Conservation (phyloP, 2,797 vertebrate genomes). For the Rhyacichthys aspro region DNA sequence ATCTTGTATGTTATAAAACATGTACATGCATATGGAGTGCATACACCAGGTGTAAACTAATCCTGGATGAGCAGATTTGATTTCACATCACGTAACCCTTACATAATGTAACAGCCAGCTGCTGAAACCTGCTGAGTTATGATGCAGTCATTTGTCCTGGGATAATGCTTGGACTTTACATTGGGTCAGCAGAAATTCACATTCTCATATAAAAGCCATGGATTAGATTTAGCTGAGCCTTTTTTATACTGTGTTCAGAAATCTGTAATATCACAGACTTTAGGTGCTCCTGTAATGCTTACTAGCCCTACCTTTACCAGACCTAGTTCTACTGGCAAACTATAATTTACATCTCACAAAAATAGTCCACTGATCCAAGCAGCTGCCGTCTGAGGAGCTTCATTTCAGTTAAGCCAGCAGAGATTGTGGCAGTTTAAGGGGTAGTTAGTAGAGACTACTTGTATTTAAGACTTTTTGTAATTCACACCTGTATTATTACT, state of each 20-base stretch:
- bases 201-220: too few species aligned
- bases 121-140: conserved; percentile 6
- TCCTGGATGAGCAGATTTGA: neutral
- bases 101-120: neutral
- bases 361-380: conserved; percentile 21
- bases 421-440: conserved; percentile 2
- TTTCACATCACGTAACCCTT: neutral
- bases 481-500: too few species aligned
- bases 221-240: too few species aligned
- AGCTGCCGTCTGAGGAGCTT: conserved; percentile 25
- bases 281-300: conserved; percentile 26
- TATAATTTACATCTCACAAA: too few species aligned
- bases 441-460: neutral
- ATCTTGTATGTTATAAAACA: neutral
- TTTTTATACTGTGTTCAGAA: too few species aligned
- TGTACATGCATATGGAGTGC: neutral
- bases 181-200: neutral
- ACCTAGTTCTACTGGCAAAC: conserved; percentile 7
- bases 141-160: neutral
- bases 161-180: too few species aligned
- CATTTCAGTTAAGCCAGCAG: conserved; percentile 12
- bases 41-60: neutral
- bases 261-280: conserved; percentile 1
- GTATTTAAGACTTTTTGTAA: neutral
- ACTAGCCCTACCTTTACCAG: conserved; percentile 33